These are phyloP conservation scores for Lineus longissimus DNA, from an alignment of 1,140 invertebrate species.

Conservation along the genomic window DNA sequence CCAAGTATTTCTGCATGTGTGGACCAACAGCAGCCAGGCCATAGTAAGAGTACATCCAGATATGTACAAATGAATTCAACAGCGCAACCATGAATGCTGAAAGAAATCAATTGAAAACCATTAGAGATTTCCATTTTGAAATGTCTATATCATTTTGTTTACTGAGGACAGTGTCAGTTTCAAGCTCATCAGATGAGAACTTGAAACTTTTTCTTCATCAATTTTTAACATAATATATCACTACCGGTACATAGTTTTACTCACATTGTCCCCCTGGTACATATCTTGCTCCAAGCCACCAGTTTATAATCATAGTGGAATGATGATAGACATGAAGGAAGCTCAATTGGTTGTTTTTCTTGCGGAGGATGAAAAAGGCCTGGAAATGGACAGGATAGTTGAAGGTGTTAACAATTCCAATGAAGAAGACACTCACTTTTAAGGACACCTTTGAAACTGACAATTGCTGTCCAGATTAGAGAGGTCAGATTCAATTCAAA, in stretches of 20 bases:
- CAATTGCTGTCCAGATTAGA: too few species aligned
- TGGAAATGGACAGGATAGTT: neutral
- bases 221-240: too few species aligned
- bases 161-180: neutral
- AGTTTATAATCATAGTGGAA: slow-evolving; percentile 84
- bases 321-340: slow-evolving; percentile 91
- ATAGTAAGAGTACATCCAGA: slow-evolving; percentile 76
- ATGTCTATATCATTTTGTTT: slow-evolving; percentile 6
- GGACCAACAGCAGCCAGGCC: slow-evolving; percentile 59
- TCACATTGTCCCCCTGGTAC: slow-evolving; percentile 88
- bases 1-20: slow-evolving; percentile 32
- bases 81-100: slow-evolving; percentile 29
- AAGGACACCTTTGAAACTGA: too few species aligned
- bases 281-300: slow-evolving; percentile 92
- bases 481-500: too few species aligned
- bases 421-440: too few species aligned
- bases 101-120: too few species aligned
- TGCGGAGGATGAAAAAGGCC: slow-evolving; percentile 75
- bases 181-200: too few species aligned
- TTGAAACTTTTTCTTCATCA: too few species aligned
- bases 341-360: slow-evolving; percentile 81
- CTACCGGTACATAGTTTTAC: slow-evolving; percentile 40
- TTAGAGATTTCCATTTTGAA: neutral
- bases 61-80: slow-evolving; percentile 70
- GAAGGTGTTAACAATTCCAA: neutral